Base-by-base conservation (phyloP, 2,113 vertebrate genomes). In the Rhea pennata region DNA sequence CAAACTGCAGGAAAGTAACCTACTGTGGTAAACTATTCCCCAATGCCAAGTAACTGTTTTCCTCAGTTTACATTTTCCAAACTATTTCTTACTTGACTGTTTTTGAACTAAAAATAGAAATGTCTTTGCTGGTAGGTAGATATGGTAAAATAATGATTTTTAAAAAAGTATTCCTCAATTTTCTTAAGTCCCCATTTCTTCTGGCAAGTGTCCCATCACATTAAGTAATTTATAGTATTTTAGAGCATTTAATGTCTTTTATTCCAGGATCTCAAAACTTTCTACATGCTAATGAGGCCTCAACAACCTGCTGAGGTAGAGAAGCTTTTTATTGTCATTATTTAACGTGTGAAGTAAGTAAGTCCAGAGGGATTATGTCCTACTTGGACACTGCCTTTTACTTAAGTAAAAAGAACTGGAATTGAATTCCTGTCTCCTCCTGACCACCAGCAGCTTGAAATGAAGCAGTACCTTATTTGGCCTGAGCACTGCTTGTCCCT, bases 401-500 rank as follows among this genome's bases (percentile, higher is more conserved):
- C 36, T 36, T 36, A 70, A n/a, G 12, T 27, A 23, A 64, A 81
- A 70, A 12, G 7, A 81, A 19, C 31, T n/a, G 48, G 48, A 72
- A 39, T n/a, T 72, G 48, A 72, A 39, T n/a, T 72, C 22, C 48
- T 51, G n/a, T 29, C 48, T 53, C 39, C 4, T 12, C 46, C 58
- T 50, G 65, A 19, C 77, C 77, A 19, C n/a, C 59, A 36, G 61
- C 26, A 6, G 3, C 2, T 1, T 5, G 0, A 0, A 8, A 17
- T 12, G 66, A 71, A 75, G 78, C 15, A 8, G 9, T 36, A 23
- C 12, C 66, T 64, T 48, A 26, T 21, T 31, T 21, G 5, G 10
- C 4, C 4, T 7, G 31, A 39, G 53, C 56, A 12, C 27, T 0
- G 0, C 15, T 46, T 44, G 11, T 19, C 23, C 1, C 0, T 31